Evolutionary conservation across 2,888 invertebrate genomes (phyloP).

Genomic region (Sericinus montela): DNA sequence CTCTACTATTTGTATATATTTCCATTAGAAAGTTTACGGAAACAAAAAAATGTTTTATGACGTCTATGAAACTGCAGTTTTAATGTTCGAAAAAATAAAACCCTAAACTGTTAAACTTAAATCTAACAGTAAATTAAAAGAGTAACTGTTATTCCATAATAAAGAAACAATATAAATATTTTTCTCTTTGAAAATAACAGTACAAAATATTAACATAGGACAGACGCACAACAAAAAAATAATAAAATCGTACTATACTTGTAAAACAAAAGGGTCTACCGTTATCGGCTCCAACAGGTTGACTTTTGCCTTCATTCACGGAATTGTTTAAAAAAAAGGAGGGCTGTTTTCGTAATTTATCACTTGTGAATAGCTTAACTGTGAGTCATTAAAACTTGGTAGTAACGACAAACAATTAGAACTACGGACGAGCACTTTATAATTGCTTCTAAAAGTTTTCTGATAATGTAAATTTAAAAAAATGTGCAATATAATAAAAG

Average conservation of each 20-base stretch:
- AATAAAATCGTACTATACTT: slow-evolving; percentile 12
- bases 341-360: slow-evolving; percentile 9
- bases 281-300: slow-evolving; percentile 5
- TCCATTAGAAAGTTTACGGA: too few relatives aligned
- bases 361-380: slow-evolving; percentile 12
- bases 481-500: too few relatives aligned
- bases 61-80: not conserved
- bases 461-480: too few relatives aligned
- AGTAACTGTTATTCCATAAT: slow-evolving; percentile 1
- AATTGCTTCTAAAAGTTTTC: too few relatives aligned
- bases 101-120: too few relatives aligned
- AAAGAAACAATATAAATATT: not conserved
- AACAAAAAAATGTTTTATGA: not conserved
- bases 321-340: slow-evolving; percentile 2
- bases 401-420: too few relatives aligned
- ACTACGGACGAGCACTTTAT: too few relatives aligned
- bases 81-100: too few relatives aligned
- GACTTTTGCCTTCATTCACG: slow-evolving; percentile 9
- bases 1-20: not conserved
- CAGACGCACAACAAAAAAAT: not conserved
- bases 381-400: slow-evolving; percentile 12
- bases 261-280: slow-evolving; percentile 14
- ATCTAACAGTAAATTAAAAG: not conserved
- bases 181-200: not conserved
- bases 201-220: not conserved